Evolutionary conservation across 2,113 vertebrate genomes (phyloP), one percentile per base, ranked within the genome.

Genomic region (Xiphophorus maculatus): DNA sequence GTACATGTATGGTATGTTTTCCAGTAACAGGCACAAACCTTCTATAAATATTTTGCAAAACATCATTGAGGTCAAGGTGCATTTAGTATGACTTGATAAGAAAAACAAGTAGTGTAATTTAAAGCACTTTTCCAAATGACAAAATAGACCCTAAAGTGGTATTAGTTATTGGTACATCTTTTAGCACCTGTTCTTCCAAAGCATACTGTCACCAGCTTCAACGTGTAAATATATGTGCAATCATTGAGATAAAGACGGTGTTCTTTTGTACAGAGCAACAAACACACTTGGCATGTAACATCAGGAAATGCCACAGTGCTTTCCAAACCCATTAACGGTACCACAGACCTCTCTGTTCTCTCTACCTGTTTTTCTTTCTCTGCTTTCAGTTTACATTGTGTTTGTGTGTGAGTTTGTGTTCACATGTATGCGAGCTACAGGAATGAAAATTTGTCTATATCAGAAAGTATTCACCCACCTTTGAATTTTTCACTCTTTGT

Each of bases 241-340:
- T 72, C 32, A 6, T 8, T 27, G 22, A 69, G 40, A 54, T 22
- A 73, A 61, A 76, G 54, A 73, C 30, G 27, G 69, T 5, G 35
- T 65, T 28, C 60, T 66, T 10, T 72, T 66, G 54, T 66, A 84
- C 79, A 67, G 65, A 82, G 73, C 63, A 73, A 54, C 15, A 67
- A 85, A 81, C 74, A 83, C 68, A 69, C 77, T 81, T 90, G 86
- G 84, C 80, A 65, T 30, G 62, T 62, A 22, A 58, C 48, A 35
- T 82, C 71, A 87, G 86, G 85, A 90, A 90, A 90, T 89, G 85
- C 84, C 85, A 73, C 11, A 48, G 79, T 40, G 72, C 83, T 87
- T 81, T 81, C 72, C 77, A 84, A 90, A 84, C 63, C 77, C 71
- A 79, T 84, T 85, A 89, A 90, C 82, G 87, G 84, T 74, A 89